phyloP scores from a whole-genome alignment of 2,113 vertebrate genomes.

The Sceloporus tristichus region DNA sequence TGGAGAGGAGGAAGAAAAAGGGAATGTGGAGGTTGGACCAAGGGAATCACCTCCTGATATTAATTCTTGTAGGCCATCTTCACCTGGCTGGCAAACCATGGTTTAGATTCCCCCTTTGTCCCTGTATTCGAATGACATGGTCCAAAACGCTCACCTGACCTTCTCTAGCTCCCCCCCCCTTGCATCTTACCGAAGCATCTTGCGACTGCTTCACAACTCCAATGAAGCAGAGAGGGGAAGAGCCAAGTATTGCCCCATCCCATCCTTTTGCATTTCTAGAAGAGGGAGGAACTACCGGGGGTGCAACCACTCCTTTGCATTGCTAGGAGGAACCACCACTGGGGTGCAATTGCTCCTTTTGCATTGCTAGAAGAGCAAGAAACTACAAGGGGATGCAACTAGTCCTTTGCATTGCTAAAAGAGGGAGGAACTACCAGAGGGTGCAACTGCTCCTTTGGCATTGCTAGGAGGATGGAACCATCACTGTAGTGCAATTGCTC shows the following conservation, averaged over 20 bases:
- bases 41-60: background rate
- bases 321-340: background rate
- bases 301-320: slow-evolving; percentile 35
- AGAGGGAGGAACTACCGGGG: fast-evolving
- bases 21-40: fast-evolving
- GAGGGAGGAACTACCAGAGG: no score
- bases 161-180: background rate
- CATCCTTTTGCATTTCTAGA: background rate
- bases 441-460: no score
- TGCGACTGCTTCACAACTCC: slow-evolving; percentile 30
- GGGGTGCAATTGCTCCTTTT: no score
- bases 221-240: background rate
- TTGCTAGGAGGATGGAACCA: no score
- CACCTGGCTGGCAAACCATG: background rate
- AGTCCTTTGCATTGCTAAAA: no score
- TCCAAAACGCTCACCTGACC: background rate
- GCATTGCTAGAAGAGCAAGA: no score
- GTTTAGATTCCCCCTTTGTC: no score
- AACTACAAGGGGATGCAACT: no score
- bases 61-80: background rate
- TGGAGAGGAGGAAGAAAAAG: background rate
- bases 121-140: background rate
- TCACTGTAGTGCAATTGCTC: no score
- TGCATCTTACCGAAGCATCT: background rate
- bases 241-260: fast-evolving